Conservation (phyloP, 1,140 invertebrate species). For the Panagrolaimus sp. region DNA sequence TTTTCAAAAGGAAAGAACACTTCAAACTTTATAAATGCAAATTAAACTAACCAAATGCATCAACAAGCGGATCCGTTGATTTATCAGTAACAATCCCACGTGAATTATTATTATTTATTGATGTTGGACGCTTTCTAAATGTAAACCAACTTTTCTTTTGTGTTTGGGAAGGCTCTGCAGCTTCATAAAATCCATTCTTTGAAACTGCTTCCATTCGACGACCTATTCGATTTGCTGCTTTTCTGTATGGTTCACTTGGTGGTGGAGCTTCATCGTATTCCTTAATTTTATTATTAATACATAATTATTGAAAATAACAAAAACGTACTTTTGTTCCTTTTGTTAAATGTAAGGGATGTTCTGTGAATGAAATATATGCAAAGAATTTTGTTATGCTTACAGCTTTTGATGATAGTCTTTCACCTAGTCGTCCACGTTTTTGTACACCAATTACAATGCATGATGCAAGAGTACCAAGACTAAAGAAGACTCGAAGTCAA, state of each 20-base stretch:
- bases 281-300: slow-evolving; percentile 9
- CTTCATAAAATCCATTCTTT: not conserved
- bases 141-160: slow-evolving; percentile 14
- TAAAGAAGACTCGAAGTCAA: no score
- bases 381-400: slow-evolving; percentile 42
- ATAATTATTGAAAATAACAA: slow-evolving; percentile 6
- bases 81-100: slow-evolving; percentile 43
- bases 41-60: slow-evolving; percentile 17
- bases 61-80: slow-evolving; percentile 46
- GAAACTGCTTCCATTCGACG: not conserved
- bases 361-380: slow-evolving; percentile 46
- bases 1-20: not conserved
- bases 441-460: slow-evolving; percentile 55
- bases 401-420: slow-evolving; percentile 40
- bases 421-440: slow-evolving; percentile 50
- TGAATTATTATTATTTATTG: not conserved
- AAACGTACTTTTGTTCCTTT: slow-evolving; percentile 40
- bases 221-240: not conserved
- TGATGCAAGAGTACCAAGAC: slow-evolving; percentile 50
- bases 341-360: slow-evolving; percentile 46
- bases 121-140: slow-evolving; percentile 10
- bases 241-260: slow-evolving; percentile 26
- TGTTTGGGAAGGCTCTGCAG: not conserved
- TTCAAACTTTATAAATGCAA: slow-evolving; percentile 3
- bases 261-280: slow-evolving; percentile 40